These are phyloP conservation scores for Eristalis tenax DNA, from an alignment of 2,888 invertebrate species.

Conservation along the genomic window DNA sequence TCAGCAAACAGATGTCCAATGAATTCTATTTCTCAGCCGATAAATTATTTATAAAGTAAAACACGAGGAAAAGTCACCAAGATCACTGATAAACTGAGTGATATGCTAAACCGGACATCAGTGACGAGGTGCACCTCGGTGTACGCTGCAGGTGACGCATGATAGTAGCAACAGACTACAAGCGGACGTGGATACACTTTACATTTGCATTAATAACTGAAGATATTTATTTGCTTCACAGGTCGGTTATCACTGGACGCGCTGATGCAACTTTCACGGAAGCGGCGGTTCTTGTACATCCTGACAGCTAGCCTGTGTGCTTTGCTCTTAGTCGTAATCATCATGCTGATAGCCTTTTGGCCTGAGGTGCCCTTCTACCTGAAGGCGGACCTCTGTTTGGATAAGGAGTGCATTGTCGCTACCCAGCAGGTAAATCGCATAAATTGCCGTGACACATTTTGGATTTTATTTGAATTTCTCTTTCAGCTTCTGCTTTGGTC, in stretches of 20 bases:
- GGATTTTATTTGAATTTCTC: not conserved
- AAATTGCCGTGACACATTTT: not conserved
- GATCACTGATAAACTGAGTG: constrained; percentile 29
- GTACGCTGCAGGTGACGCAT: constrained; percentile 46
- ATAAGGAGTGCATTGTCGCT: constrained; percentile 79
- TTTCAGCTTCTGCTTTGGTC: constrained; percentile 78
- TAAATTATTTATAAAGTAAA: constrained; percentile 36
- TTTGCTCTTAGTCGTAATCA: constrained; percentile 78
- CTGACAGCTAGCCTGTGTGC: constrained; percentile 79
- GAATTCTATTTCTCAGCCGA: constrained; percentile 23
- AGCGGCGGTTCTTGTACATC: constrained; percentile 78
- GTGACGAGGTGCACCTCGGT: not conserved
- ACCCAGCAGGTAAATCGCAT: constrained; percentile 76
- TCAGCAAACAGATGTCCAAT: constrained; percentile 33
- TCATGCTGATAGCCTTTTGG: constrained; percentile 79
- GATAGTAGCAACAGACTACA: not conserved
- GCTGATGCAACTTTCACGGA: constrained; percentile 78
- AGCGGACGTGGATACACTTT: not conserved
- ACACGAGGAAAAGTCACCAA: constrained; percentile 25
- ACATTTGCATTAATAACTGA: constrained; percentile 3
- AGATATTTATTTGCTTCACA: constrained; percentile 60
- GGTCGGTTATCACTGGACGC: constrained; percentile 78
- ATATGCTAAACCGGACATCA: constrained; percentile 33
- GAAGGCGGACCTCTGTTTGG: constrained; percentile 79
- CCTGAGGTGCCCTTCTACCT: constrained; percentile 80